These are phyloP conservation scores for Hydrozoanthus tunicans DNA, from an alignment of 64 coral and sea anemone species.

Conservation along the genomic window DNA sequence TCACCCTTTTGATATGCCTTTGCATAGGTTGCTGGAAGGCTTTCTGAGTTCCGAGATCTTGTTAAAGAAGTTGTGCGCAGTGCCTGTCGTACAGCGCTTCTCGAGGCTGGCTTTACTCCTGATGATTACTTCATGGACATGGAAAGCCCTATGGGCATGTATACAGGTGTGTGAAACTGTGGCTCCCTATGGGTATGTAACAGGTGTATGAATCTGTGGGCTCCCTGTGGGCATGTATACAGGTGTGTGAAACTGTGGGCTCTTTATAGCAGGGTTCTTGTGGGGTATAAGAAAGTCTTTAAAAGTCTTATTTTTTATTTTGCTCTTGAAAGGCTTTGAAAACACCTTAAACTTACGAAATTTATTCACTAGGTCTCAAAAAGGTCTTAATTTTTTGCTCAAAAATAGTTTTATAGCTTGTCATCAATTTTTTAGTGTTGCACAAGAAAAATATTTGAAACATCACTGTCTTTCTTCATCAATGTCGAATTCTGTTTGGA, in stretches of 20 bases:
- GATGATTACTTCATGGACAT: slow-evolving; percentile 99
- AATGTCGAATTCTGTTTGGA: too few relatives aligned
- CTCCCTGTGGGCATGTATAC: not conserved
- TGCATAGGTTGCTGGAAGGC: slow-evolving; percentile 87
- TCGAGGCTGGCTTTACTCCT: slow-evolving; percentile 96
- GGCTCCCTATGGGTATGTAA: slow-evolving; percentile 46
- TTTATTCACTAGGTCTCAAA: too few relatives aligned
- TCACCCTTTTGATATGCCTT: not conserved
- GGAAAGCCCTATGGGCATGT: slow-evolving; percentile 95
- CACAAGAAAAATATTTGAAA: too few relatives aligned
- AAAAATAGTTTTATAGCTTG: too few relatives aligned
- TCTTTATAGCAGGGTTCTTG: not conserved
- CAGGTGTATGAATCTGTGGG: slow-evolving; percentile 27
- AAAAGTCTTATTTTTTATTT: too few relatives aligned
- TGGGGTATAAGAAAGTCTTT: too few relatives aligned
- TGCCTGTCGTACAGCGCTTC: slow-evolving; percentile 94
- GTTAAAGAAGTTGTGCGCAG: slow-evolving; percentile 98
- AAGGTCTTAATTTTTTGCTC: too few relatives aligned
- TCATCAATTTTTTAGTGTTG: too few relatives aligned
- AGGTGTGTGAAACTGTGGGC: not conserved
- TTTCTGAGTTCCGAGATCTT: slow-evolving; percentile 98
- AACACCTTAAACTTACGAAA: too few relatives aligned
- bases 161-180: slow-evolving; percentile 58
- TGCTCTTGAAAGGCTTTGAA: too few relatives aligned
- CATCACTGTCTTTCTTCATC: too few relatives aligned